Evolutionary conservation across 2,797 vertebrate genomes (phyloP).

Genomic region (Trachops cirrhosus): DNA sequence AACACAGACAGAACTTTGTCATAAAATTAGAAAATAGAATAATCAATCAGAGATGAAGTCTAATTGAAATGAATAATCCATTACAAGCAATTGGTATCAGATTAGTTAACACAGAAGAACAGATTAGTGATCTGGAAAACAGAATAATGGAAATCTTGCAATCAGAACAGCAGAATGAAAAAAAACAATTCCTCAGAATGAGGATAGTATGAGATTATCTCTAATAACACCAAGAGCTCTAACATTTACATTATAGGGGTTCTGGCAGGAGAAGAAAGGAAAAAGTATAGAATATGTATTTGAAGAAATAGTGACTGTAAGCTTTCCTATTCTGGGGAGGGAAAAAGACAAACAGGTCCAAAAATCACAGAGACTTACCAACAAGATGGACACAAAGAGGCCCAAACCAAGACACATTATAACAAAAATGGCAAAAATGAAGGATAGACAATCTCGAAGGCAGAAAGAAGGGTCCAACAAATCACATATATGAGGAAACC

Average conservation of each 20-base stretch:
- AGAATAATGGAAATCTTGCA: neutral
- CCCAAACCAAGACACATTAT: neutral
- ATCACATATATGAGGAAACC: neutral
- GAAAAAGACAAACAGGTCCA: neutral
- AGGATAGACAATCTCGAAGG: neutral
- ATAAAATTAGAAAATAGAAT: neutral
- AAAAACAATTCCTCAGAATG: neutral
- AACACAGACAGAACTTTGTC: neutral
- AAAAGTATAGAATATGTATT: neutral
- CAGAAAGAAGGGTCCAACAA: neutral
- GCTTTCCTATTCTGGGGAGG: neutral
- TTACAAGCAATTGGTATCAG: neutral
- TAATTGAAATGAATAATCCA: neutral
- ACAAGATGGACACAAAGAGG: neutral
- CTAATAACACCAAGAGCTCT: neutral
- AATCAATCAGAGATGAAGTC: neutral
- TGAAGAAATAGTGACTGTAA: neutral
- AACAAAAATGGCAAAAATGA: neutral
- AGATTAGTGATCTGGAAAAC: neutral
- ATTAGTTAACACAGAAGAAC: neutral
- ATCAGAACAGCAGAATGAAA: neutral
- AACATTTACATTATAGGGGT: neutral
- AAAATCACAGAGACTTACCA: neutral
- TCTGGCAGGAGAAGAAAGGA: neutral
- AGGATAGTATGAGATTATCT: neutral